Conservation (phyloP, 2,113 vertebrate species). For the Tenebrosternarchus preto region DNA sequence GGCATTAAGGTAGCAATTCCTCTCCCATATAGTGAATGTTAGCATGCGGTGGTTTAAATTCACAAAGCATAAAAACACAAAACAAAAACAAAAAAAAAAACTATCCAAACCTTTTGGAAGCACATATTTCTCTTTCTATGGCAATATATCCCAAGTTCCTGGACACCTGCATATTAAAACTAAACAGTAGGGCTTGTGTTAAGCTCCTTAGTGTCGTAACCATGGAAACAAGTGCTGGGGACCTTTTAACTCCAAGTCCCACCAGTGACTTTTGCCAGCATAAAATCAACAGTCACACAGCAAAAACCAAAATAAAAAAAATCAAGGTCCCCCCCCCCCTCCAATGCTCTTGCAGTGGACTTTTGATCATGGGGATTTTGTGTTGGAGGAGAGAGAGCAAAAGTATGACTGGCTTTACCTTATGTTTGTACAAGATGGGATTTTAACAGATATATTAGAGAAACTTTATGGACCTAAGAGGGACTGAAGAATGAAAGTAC, state of each 20-base stretch:
- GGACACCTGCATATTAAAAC: conserved; percentile 24
- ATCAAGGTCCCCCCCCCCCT: not conserved
- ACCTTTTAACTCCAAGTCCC: conserved; percentile 19
- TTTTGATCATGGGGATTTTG: not conserved
- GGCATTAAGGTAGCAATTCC: conserved; percentile 28
- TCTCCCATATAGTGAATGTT: conserved; percentile 24
- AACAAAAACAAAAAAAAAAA: conserved; percentile 43
- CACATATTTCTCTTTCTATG: conserved; percentile 61
- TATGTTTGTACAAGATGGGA: not conserved
- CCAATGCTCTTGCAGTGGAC: conserved; percentile 17
- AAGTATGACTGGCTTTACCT: not conserved
- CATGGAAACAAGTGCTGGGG: conserved; percentile 38
- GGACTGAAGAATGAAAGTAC: not conserved
- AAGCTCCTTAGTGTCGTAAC: conserved; percentile 21
- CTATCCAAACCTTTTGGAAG: conserved; percentile 57
- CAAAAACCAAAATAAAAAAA: conserved; percentile 19
- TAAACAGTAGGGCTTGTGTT: conserved; percentile 7
- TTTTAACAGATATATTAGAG: not conserved
- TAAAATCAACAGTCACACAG: conserved; percentile 15
- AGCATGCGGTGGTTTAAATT: conserved; percentile 32
- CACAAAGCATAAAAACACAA: conserved; percentile 31
- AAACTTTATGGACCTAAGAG: not conserved
- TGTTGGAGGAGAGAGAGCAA: not conserved
- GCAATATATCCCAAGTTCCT: conserved; percentile 49
- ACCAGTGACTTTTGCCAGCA: conserved; percentile 1